phyloP scores from a whole-genome alignment of 92 coral and sea anemone genomes.

The Bergia puertoricense region DNA sequence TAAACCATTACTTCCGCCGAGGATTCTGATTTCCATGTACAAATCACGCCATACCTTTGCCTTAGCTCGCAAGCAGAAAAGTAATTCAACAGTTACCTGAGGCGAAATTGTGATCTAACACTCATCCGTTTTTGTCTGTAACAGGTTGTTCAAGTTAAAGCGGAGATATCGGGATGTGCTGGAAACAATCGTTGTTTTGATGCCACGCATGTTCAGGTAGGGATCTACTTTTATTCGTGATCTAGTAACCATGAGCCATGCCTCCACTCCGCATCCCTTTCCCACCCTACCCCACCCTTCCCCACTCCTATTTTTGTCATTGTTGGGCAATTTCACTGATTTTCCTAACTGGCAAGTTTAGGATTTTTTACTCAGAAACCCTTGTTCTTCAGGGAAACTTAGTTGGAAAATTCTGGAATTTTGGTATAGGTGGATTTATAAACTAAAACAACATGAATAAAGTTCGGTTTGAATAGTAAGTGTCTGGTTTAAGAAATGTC shows the following conservation, averaged over 20 bases:
- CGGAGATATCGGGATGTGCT: conserved; percentile 90
- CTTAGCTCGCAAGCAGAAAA: too few relatives aligned
- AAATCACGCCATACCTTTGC: too few relatives aligned
- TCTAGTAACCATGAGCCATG: not conserved
- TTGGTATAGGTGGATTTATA: too few relatives aligned
- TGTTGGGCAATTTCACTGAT: too few relatives aligned
- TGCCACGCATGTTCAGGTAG: conserved; percentile 91
- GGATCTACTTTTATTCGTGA: not conserved
- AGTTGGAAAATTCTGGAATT: not conserved
- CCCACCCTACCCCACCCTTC: not conserved
- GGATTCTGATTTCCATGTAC: too few relatives aligned
- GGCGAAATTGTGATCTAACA: not conserved
- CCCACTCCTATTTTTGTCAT: too few relatives aligned
- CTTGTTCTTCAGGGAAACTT: not conserved
- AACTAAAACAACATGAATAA: too few relatives aligned
- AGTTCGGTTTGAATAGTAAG: too few relatives aligned
- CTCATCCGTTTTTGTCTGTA: not conserved
- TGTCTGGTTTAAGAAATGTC: too few relatives aligned
- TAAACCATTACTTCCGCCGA: too few relatives aligned
- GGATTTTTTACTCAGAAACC: not conserved
- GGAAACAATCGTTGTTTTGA: conserved; percentile 81
- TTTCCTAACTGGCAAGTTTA: too few relatives aligned
- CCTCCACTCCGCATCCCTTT: not conserved
- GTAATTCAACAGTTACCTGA: too few relatives aligned
- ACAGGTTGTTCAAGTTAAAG: conserved; percentile 86